Conservation (phyloP, 2,113 vertebrate genomes). For the Calyptomena viridis region DNA sequence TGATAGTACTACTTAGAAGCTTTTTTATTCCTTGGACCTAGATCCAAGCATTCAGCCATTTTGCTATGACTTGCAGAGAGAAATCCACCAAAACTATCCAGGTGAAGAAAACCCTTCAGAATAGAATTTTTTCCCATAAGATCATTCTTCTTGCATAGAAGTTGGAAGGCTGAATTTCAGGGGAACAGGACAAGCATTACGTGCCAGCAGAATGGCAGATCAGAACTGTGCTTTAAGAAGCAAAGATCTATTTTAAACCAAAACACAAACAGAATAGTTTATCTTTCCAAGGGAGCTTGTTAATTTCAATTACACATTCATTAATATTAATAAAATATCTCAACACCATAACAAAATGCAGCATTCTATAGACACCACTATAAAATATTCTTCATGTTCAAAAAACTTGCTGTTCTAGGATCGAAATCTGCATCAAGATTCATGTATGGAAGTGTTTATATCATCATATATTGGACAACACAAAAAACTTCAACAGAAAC, state of each 20-base stretch:
- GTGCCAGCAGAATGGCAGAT: not conserved
- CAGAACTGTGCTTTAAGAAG: not conserved
- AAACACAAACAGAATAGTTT: not conserved
- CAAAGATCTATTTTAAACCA: not conserved
- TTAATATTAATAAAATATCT: slow-evolving; percentile 43
- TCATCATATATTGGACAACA: not conserved
- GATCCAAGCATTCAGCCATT: not conserved
- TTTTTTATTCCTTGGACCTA: not conserved
- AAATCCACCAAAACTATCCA: not conserved
- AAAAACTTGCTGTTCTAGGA: not conserved
- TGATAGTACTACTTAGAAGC: not conserved
- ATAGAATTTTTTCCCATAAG: not conserved
- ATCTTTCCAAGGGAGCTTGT: not conserved
- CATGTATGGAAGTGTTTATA: not conserved
- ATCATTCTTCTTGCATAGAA: not conserved
- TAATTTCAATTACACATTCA: slow-evolving; percentile 27
- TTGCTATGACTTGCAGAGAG: not conserved
- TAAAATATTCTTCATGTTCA: not conserved
- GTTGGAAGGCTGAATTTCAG: not conserved
- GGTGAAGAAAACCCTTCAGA: not conserved
- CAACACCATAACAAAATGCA: not conserved
- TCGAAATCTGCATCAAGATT: not conserved
- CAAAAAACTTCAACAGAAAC: not conserved
- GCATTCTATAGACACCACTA: not conserved
- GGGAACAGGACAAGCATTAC: not conserved